These are phyloP conservation scores for Microplitis manilae DNA, from an alignment of 2,888 invertebrate species.

Conservation along the genomic window DNA sequence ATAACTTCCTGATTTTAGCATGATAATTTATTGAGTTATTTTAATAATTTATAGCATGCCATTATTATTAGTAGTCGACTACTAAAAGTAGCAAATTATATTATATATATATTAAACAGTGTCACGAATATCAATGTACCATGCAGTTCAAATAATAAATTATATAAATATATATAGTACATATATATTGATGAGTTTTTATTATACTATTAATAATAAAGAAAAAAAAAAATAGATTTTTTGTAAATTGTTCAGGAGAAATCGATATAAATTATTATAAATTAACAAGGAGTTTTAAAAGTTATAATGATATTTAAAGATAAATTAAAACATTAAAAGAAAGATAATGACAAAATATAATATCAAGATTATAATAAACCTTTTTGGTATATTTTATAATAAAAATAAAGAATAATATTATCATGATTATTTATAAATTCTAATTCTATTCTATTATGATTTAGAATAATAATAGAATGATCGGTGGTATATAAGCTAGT, in stretches of 20 bases:
- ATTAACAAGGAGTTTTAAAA: too few species aligned
- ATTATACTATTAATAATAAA: conserved; percentile 11
- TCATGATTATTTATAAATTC: conserved; percentile 21
- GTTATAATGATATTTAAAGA: too few species aligned
- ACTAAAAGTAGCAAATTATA: conserved; percentile 25
- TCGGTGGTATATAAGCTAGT: not conserved
- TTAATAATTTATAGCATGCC: not conserved
- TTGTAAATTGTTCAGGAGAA: too few species aligned
- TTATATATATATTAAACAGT: conserved; percentile 32
- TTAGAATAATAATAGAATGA: not conserved
- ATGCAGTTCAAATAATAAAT: conserved; percentile 28
- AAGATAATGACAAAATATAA: too few species aligned
- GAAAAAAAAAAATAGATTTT: too few species aligned
- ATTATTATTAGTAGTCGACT: not conserved
- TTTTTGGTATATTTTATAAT: too few species aligned
- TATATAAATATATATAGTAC: not conserved
- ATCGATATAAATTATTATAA: too few species aligned
- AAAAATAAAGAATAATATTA: conserved; percentile 7
- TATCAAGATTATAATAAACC: too few species aligned
- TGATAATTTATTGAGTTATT: not conserved
- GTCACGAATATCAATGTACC: conserved; percentile 33
- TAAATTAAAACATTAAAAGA: too few species aligned
- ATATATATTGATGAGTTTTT: conserved; percentile 33
- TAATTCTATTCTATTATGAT: conserved; percentile 19
- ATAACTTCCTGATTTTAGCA: not conserved